A percentile compares a stretch with the other conserved stretches of the same genome.
phyloP scores from a whole-genome alignment of 2,797 vertebrate genomes.

The Typhlichthys subterraneus region DNA sequence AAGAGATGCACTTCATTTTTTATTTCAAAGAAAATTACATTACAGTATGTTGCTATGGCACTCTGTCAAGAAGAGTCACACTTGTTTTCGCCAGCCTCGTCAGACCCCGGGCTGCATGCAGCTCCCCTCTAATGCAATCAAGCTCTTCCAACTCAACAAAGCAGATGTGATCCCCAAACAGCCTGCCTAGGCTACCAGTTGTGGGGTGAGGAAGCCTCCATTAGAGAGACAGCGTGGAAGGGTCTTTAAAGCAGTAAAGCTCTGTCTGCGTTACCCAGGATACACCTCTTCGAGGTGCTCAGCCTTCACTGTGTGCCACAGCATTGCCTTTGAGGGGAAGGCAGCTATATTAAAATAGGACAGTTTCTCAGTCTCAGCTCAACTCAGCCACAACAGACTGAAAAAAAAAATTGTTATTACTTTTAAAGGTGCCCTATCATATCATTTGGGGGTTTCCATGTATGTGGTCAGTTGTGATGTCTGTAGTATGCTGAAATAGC shows the following conservation, averaged over 20 bases:
- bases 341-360: conserved; percentile 9
- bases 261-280: conserved; percentile 32
- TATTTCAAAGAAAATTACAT: conserved; percentile 81
- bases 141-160: conserved; percentile 69
- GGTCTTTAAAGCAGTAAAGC: conserved; percentile 32
- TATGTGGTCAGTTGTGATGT: no score
- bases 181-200: conserved; percentile 37
- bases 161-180: conserved; percentile 65
- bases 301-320: conserved; percentile 9
- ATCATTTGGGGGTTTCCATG: no score
- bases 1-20: conserved; percentile 72
- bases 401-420: not conserved
- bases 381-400: conserved; percentile 4
- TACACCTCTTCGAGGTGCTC: conserved; percentile 30
- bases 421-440: not conserved
- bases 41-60: conserved; percentile 60
- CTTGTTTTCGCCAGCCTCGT: conserved; percentile 69
- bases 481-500: no score
- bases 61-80: conserved; percentile 70
- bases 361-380: conserved; percentile 10
- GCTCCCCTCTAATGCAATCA: conserved; percentile 77
- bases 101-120: conserved; percentile 54
- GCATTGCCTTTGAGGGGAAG: conserved; percentile 25
- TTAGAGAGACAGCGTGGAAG: conserved; percentile 37
- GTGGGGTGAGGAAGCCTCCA: conserved; percentile 48